Evolutionary conservation across 2,888 invertebrate species (phyloP).

Genomic region (Drosophila subquinaria): DNA sequence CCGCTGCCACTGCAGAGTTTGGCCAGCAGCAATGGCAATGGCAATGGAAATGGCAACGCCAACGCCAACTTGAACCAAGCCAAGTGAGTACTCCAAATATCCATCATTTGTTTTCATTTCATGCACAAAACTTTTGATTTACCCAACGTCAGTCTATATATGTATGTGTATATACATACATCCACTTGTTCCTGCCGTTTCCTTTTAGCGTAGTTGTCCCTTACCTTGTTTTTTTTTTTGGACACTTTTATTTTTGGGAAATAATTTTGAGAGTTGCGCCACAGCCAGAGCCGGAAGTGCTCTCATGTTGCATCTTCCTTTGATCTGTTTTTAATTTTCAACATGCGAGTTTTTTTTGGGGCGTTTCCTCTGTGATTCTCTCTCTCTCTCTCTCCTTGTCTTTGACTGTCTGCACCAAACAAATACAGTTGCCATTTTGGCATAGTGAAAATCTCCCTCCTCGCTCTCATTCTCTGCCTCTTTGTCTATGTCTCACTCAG

Average conservation of each 20-base stretch:
- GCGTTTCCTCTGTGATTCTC: neutral
- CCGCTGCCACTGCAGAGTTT: constrained; percentile 59
- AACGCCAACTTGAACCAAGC: constrained; percentile 41
- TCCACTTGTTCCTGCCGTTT: constrained; percentile 39
- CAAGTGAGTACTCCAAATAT: constrained; percentile 75
- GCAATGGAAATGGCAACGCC: constrained; percentile 21
- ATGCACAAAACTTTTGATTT: constrained; percentile 79
- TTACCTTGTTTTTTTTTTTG: neutral
- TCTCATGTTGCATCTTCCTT: constrained; percentile 72
- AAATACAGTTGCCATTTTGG: constrained; percentile 51
- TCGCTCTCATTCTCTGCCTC: constrained; percentile 23
- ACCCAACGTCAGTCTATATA: constrained; percentile 45
- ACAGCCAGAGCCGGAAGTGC: constrained; percentile 61
- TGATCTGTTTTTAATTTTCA: constrained; percentile 81
- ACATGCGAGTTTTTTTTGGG: constrained; percentile 50
- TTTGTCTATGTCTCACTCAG: constrained; percentile 34
- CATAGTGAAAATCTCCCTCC: constrained; percentile 39
- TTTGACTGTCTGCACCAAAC: constrained; percentile 13
- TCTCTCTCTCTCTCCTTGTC: neutral
- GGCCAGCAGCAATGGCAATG: constrained; percentile 55
- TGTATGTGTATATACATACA: constrained; percentile 8
- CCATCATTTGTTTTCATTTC: constrained; percentile 80
- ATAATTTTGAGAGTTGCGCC: constrained; percentile 67
- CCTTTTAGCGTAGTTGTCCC: constrained; percentile 64
- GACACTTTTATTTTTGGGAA: constrained; percentile 39